These are phyloP conservation scores for Tetragonisca angustula DNA, from an alignment of 2,888 invertebrate species.

Conservation along the genomic window DNA sequence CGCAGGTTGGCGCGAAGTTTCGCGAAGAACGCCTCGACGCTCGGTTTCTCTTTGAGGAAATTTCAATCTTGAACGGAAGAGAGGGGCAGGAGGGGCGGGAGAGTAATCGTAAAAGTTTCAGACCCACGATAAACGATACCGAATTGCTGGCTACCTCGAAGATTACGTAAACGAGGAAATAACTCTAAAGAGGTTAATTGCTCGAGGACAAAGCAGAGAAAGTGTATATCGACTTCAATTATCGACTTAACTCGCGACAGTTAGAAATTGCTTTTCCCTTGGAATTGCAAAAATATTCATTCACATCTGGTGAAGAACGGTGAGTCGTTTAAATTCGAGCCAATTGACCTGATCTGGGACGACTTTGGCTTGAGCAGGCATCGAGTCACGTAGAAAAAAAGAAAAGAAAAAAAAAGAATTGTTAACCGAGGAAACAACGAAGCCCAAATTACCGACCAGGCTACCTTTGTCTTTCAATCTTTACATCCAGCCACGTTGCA, in stretches of 20 bases:
- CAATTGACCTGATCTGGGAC: not conserved
- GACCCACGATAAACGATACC: not conserved
- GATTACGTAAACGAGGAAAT: not conserved
- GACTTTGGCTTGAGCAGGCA: too few relatives aligned
- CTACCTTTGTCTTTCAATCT: not conserved
- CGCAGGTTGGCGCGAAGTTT: not conserved
- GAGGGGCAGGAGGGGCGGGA: not conserved
- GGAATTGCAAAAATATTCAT: not conserved
- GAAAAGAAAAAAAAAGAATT: not conserved
- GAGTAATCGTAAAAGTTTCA: not conserved
- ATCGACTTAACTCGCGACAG: not conserved
- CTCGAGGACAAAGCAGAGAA: not conserved
- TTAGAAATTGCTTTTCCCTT: not conserved
- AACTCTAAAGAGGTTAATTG: not conserved
- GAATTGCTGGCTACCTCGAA: not conserved
- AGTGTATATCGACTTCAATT: not conserved
- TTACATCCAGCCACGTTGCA: not conserved
- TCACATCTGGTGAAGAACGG: not conserved
- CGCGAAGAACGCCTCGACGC: too few relatives aligned
- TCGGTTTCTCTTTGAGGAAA: not conserved
- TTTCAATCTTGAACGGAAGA: not conserved
- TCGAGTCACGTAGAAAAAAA: too few relatives aligned
- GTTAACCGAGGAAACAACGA: not conserved
- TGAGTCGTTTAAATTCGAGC: not conserved
- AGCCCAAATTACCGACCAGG: not conserved